Conservation (phyloP, 2,888 invertebrate species). For the Aphidius colemani region DNA sequence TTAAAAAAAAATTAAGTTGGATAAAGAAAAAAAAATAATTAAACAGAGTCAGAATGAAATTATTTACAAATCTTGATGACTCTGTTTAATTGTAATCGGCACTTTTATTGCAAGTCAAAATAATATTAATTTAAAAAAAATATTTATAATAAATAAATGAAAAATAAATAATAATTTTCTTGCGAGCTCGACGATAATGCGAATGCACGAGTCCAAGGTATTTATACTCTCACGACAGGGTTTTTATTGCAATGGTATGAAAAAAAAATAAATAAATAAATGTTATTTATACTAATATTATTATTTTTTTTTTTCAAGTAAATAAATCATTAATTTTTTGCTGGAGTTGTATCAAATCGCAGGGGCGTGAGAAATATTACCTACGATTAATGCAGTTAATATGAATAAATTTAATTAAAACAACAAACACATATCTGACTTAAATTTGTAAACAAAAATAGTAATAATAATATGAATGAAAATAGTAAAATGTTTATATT, state of each 20-base stretch:
- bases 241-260: slow-evolving; percentile 35
- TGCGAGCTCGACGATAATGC: slow-evolving; percentile 46
- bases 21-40: slow-evolving; percentile 39
- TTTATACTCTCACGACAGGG: slow-evolving; percentile 46
- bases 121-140: slow-evolving; percentile 20
- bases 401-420: too few relatives aligned
- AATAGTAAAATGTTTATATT: slow-evolving; percentile 5
- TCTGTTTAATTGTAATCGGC: slow-evolving; percentile 54
- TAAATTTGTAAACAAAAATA: too few relatives aligned
- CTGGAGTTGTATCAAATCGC: slow-evolving; percentile 11
- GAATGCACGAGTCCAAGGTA: slow-evolving; percentile 50
- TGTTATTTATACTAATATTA: not conserved
- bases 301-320: slow-evolving; percentile 12
- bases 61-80: slow-evolving; percentile 59
- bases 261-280: slow-evolving; percentile 1
- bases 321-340: slow-evolving; percentile 7
- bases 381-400: too few relatives aligned
- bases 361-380: not conserved
- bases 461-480: not conserved
- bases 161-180: slow-evolving; percentile 50
- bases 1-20: slow-evolving; percentile 19
- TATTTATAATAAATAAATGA: slow-evolving; percentile 15
- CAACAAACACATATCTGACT: too few relatives aligned
- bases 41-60: slow-evolving; percentile 57
- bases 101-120: slow-evolving; percentile 35